A percentile compares a stretch with the other conserved stretches of the same genome.
phyloP scores from a whole-genome alignment of 1,140 invertebrate genomes.

The Drosophila truncata region DNA sequence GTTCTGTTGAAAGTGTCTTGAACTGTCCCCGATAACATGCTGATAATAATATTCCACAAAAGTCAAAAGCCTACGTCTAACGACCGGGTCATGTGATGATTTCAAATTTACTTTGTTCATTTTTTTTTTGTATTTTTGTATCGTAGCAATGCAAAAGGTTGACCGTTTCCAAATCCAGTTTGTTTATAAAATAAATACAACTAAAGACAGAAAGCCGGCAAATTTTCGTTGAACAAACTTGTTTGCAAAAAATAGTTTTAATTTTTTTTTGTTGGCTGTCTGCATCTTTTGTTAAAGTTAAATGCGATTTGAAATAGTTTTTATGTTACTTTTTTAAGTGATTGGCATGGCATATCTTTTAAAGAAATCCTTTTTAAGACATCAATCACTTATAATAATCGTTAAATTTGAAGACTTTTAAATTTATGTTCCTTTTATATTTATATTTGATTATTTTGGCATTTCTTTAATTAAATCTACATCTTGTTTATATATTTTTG shows the following conservation, averaged over 20 bases:
- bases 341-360: neutral
- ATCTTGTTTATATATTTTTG: neutral
- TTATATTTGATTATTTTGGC: neutral
- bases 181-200: conserved; percentile 3
- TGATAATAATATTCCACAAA: conserved; percentile 33
- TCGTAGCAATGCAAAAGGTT: neutral
- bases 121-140: no score
- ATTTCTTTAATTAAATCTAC: neutral
- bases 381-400: neutral
- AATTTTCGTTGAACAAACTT: conserved; percentile 8
- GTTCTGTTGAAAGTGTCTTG: conserved; percentile 37
- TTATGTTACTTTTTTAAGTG: neutral
- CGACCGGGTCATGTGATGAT: conserved; percentile 25
- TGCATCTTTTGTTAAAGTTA: conserved; percentile 1
- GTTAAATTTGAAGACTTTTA: neutral
- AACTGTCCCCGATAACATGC: conserved; percentile 42
- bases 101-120: neutral
- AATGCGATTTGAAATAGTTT: neutral
- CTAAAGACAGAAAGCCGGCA: conserved; percentile 1
- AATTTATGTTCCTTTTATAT: neutral
- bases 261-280: neutral
- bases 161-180: conserved; percentile 14
- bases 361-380: conserved; percentile 6
- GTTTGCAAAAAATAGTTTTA: conserved; percentile 16
- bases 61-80: conserved; percentile 8